Evolutionary conservation across 1,140 invertebrate species (phyloP).

Genomic region (Chionoecetes opilio): DNA sequence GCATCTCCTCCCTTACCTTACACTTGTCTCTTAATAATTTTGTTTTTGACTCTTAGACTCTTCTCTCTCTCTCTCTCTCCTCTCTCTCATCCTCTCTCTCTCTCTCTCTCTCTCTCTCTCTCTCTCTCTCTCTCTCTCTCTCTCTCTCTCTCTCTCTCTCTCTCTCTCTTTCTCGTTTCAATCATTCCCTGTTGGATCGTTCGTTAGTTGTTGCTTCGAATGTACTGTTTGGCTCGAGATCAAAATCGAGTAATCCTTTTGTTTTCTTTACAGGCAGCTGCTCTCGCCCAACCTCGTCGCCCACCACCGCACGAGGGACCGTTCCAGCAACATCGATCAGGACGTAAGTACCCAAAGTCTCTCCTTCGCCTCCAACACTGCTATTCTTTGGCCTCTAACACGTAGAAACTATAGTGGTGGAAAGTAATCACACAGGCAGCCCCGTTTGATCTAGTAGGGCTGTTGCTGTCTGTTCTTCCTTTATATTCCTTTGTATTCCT

Average conservation of each 20-base stretch:
- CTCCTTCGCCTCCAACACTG: too few relatives aligned
- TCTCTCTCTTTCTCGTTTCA: neutral
- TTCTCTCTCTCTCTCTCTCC: too few relatives aligned
- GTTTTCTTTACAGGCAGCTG: conserved; percentile 53
- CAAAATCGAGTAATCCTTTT: neutral
- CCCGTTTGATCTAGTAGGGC: too few relatives aligned
- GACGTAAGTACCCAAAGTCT: conserved; percentile 42
- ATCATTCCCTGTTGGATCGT: neutral
- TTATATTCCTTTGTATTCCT: too few relatives aligned
- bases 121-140: neutral
- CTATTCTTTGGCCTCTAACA: too few relatives aligned
- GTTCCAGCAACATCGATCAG: conserved; percentile 58
- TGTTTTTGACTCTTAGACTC: too few relatives aligned
- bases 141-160: neutral
- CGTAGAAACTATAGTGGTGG: too few relatives aligned
- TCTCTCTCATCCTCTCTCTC: neutral
- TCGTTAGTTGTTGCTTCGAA: neutral
- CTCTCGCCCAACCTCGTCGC: conserved; percentile 67
- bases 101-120: neutral
- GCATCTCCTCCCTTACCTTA: neutral
- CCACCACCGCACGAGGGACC: conserved; percentile 56
- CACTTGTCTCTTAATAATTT: too few relatives aligned
- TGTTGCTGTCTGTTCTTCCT: too few relatives aligned
- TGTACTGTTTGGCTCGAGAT: neutral
- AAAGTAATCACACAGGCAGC: too few relatives aligned